Conservation (phyloP, 2,888 invertebrate species). For the Homarus gammarus region DNA sequence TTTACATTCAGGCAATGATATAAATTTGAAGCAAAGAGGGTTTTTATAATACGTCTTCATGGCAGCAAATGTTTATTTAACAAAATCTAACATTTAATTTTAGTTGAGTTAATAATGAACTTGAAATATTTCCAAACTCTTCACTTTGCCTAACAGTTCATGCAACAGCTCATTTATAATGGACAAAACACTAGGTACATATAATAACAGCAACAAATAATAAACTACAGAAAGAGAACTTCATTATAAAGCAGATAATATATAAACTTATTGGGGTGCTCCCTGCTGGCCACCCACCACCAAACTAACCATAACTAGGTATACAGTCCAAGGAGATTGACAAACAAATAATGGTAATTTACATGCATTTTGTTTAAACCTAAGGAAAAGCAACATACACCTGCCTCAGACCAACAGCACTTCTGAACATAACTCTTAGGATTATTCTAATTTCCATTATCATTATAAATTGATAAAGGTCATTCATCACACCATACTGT, state of each 20-base stretch:
- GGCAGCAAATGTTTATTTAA: background rate
- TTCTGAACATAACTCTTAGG: background rate
- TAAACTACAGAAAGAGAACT: background rate
- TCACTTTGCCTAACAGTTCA: background rate
- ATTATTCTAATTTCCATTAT: background rate
- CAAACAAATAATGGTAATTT: background rate
- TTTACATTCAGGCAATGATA: too few species aligned
- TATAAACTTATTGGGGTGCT: background rate
- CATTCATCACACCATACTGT: background rate
- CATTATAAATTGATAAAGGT: background rate
- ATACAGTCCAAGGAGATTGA: slow-evolving; percentile 14
- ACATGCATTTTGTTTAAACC: background rate
- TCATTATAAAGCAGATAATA: too few species aligned
- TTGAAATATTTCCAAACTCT: background rate
- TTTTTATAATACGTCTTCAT: too few species aligned
- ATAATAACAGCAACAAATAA: background rate
- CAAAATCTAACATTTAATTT: background rate
- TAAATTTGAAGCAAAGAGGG: too few species aligned
- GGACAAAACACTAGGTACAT: background rate
- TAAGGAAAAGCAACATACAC: background rate
- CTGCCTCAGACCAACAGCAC: slow-evolving; percentile 10
- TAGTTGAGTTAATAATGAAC: background rate
- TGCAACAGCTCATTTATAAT: background rate
- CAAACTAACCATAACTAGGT: slow-evolving; percentile 23
- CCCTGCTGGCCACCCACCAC: background rate